These are phyloP conservation scores for Cantharis lateralis DNA, from an alignment of 2,888 invertebrate species.

Conservation along the genomic window DNA sequence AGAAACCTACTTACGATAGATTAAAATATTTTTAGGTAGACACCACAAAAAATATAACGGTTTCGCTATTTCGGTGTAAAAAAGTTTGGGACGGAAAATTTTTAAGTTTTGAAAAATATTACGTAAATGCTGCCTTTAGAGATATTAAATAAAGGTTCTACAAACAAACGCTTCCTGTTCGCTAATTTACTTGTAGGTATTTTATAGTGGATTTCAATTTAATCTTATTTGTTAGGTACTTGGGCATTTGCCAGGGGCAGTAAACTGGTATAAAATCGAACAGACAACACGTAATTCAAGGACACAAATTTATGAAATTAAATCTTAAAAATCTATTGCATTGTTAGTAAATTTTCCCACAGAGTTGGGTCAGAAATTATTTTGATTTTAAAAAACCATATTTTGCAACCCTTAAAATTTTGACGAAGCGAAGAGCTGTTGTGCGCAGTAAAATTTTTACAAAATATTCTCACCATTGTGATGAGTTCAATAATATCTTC, in stretches of 20 bases:
- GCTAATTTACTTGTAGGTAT: conserved; percentile 20
- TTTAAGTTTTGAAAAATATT: not conserved
- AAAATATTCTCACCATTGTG: too few species aligned
- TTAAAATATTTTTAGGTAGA: not conserved
- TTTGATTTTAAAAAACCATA: not conserved
- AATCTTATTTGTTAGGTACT: conserved; percentile 38
- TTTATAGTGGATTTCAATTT: conserved; percentile 52
- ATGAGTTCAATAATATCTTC: too few species aligned
- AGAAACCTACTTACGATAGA: too few species aligned
- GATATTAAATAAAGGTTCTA: conserved; percentile 3
- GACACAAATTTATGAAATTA: conserved; percentile 30
- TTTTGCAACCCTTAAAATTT: not conserved
- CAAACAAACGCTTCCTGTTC: not conserved
- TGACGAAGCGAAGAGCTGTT: too few species aligned
- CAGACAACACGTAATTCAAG: conserved; percentile 37
- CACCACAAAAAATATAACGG: not conserved
- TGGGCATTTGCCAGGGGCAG: conserved; percentile 46
- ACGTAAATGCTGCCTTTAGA: not conserved
- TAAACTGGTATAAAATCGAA: conserved; percentile 50
- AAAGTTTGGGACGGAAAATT: not conserved
- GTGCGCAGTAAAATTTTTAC: too few species aligned
- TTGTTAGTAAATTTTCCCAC: conserved; percentile 33
- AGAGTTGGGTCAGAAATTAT: conserved; percentile 5
- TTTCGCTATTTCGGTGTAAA: not conserved
- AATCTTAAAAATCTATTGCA: conserved; percentile 37